These are phyloP conservation scores for Eublepharis macularius DNA, from an alignment of 2,113 vertebrate genomes.

Conservation along the genomic window DNA sequence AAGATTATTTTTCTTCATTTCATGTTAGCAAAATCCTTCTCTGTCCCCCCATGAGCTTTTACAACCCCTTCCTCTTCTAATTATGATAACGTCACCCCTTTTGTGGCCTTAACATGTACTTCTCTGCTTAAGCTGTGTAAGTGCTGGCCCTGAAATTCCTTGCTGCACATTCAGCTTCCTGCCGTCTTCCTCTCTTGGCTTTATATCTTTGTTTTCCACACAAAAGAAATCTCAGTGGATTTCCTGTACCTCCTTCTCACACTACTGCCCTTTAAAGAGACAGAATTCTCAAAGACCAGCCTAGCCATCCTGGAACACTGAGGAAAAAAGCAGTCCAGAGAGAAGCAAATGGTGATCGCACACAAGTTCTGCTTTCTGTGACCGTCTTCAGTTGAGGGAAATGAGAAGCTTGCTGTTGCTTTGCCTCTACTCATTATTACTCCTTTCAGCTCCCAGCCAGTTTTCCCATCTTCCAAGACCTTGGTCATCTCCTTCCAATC, in stretches of 20 bases:
- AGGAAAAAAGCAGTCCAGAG: constrained; percentile 2
- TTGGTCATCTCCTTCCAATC: background rate
- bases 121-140: background rate
- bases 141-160: constrained; percentile 22
- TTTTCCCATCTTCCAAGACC: background rate
- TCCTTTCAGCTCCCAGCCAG: constrained; percentile 6
- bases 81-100: constrained; percentile 10
- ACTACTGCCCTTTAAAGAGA: constrained; percentile 54
- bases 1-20: background rate
- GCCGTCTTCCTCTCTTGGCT: constrained; percentile 52
- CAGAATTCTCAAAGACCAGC: background rate
- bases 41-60: background rate
- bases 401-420: constrained; percentile 37
- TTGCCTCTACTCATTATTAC: background rate
- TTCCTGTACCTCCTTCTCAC: constrained; percentile 61
- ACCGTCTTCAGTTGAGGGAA: constrained; percentile 36
- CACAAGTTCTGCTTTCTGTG: background rate
- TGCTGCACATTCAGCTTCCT: constrained; percentile 53
- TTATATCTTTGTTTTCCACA: constrained; percentile 64
- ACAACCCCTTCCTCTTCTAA: background rate
- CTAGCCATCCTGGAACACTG: background rate
- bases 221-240: constrained; percentile 48
- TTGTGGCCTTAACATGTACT: background rate
- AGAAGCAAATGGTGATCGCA: constrained; percentile 11
- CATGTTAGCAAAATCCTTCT: background rate